phyloP scores from a whole-genome alignment of 2,797 vertebrate genomes.

The Lacerta agilis region DNA sequence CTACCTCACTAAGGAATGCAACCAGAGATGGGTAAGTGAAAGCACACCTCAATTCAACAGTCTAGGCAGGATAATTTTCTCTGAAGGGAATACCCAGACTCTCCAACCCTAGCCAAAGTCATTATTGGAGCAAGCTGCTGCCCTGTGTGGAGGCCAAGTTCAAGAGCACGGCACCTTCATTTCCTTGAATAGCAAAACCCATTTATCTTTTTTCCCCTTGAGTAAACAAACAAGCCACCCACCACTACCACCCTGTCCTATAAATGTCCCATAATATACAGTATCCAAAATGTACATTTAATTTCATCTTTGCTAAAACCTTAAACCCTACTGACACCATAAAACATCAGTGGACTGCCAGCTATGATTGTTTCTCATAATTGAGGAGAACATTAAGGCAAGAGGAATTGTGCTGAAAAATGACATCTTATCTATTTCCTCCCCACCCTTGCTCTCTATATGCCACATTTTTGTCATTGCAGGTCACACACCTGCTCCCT shows the following conservation, averaged over 20 bases:
- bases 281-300: slow-evolving; percentile 18
- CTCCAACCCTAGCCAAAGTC: slow-evolving; percentile 42
- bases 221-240: slow-evolving; percentile 51
- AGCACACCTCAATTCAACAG: not conserved
- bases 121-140: slow-evolving; percentile 36
- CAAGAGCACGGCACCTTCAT: slow-evolving; percentile 30
- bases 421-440: slow-evolving; percentile 61
- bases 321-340: slow-evolving; percentile 57
- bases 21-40: not conserved
- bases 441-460: slow-evolving; percentile 18
- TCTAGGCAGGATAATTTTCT: not conserved
- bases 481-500: slow-evolving; percentile 68
- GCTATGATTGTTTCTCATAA: slow-evolving; percentile 52
- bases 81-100: slow-evolving; percentile 12
- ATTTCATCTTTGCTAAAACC: slow-evolving; percentile 51
- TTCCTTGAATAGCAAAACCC: slow-evolving; percentile 23
- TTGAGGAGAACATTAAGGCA: slow-evolving; percentile 58
- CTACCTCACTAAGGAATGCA: not conserved
- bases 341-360: slow-evolving; percentile 41
- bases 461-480: slow-evolving; percentile 44
- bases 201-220: slow-evolving; percentile 53
- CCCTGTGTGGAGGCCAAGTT: slow-evolving; percentile 46
- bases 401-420: slow-evolving; percentile 63
- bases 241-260: slow-evolving; percentile 22
- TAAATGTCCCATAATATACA: slow-evolving; percentile 47